A percentile compares a stretch with the other conserved stretches of the same genome.
Conservation (phyloP, 2,797 vertebrate genomes). For the Mionectes olivaceus region DNA sequence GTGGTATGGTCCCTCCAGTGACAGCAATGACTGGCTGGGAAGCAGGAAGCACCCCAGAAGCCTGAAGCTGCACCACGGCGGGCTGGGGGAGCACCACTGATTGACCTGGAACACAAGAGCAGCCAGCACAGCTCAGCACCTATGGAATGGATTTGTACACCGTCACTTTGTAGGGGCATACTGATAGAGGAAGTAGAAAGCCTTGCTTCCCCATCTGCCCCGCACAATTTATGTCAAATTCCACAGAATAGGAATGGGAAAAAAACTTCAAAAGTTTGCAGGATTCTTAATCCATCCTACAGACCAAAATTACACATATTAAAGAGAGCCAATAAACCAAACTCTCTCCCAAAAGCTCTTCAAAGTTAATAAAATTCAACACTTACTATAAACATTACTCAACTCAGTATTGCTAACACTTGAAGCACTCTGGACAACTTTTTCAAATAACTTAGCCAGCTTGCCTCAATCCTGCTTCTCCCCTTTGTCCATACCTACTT, state of each 20-base stretch:
- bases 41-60: conserved; percentile 76
- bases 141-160: not conserved
- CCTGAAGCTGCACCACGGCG: conserved; percentile 87
- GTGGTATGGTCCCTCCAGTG: conserved; percentile 75
- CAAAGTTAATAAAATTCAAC: not conserved
- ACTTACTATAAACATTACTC: not conserved
- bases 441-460: not conserved
- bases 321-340: not conserved
- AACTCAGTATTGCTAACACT: not conserved
- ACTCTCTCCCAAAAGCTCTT: not conserved
- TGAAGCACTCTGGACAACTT: not conserved
- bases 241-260: not conserved
- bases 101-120: conserved; percentile 76
- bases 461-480: not conserved
- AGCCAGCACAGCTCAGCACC: not conserved
- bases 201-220: not conserved
- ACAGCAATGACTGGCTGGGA: conserved; percentile 76
- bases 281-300: not conserved
- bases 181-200: not conserved
- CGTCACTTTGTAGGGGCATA: not conserved
- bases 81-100: conserved; percentile 86
- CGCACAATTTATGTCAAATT: not conserved
- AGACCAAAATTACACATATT: not conserved
- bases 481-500: not conserved
- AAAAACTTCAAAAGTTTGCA: not conserved